phyloP scores from a whole-genome alignment of 1,140 invertebrate genomes.

The Teleogryllus occipitalis region DNA sequence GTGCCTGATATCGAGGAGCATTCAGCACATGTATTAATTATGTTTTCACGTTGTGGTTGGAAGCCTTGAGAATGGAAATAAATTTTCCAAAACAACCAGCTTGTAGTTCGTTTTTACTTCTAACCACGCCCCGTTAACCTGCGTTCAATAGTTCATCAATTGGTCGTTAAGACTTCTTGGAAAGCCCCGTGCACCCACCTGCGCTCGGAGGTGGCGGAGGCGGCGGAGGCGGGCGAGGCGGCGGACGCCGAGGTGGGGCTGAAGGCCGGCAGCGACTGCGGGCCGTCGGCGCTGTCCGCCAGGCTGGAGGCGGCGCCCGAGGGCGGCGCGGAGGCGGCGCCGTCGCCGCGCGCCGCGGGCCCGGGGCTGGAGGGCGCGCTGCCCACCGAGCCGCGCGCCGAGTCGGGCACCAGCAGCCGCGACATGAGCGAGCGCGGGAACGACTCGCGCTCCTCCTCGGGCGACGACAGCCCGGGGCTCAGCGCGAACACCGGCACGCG shows the following conservation, averaged over 20 bases:
- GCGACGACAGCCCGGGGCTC: constrained; percentile 66
- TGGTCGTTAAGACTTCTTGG: no score
- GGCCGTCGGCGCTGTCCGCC: constrained; percentile 44
- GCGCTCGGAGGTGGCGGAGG: constrained; percentile 30
- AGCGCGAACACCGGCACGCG: constrained; percentile 87
- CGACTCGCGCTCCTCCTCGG: constrained; percentile 48
- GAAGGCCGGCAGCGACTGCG: constrained; percentile 41
- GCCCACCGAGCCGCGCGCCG: constrained; percentile 49
- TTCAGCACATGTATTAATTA: no score
- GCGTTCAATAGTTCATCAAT: no score
- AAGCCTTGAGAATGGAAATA: no score
- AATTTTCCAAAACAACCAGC: no score
- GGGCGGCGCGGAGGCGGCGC: constrained; percentile 28
- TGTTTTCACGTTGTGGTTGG: no score
- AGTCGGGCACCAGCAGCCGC: constrained; percentile 46
- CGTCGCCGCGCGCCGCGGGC: constrained; percentile 30
- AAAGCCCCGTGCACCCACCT: not conserved
- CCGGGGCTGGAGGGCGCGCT: constrained; percentile 57
- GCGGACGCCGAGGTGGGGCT: constrained; percentile 40
- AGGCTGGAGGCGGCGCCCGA: constrained; percentile 32
- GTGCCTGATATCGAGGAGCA: no score
- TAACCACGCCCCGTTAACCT: no score
- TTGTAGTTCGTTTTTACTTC: no score
- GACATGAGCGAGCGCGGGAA: constrained; percentile 53
- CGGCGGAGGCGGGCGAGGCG: constrained; percentile 31